Base-by-base conservation (phyloP, 2,113 vertebrate genomes). In the Oophaga pumilio region DNA sequence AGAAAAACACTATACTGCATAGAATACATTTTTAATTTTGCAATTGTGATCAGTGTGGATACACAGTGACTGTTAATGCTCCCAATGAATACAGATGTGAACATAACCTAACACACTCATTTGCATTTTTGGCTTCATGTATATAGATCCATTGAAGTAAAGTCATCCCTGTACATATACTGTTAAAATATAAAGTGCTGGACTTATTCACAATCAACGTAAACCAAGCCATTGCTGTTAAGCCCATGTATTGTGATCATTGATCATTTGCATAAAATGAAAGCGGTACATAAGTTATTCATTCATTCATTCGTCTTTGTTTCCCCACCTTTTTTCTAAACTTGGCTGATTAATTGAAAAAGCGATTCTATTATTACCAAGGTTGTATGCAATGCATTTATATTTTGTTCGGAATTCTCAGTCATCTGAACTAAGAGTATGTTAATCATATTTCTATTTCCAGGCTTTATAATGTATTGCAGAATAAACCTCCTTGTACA, bases 401-500 rank as follows among this genome's bases (percentile, higher is more conserved):
- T 24, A 18, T 57, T 78, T 56, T 56, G 22, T 14, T 56, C 24
- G 12, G 56, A 14, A 56, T 24, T 14, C 22, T 17, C 12, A 57
- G 24, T 79, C 57, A 53, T 53, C 59, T 79, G 53, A 57, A 56
- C 24, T 56, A 14, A 79, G 17, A 59, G 57, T 56, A 78, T 78
- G 52, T 57, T 14, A 24, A 57, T 79, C 56, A 2, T 33, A 20
- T 80, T 80, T 80, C 53, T 74, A 57, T 59, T 57, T 57, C 53
- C 52, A 57, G 24, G 26, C 26, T 80, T 79, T 80, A 78, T 59
- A 60, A 59, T 56, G 50, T 77, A 53, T 18, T 57, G 53, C 56
- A 60, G 14, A 80, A 80, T 80, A 80, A 80, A 80, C 17, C 5
- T 77, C 43, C 71, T 50, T 74, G 71, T 74, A 74, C 50, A 80